Evolutionary conservation across 2,113 vertebrate species (phyloP).

Genomic region (Miniopterus natalensis): DNA sequence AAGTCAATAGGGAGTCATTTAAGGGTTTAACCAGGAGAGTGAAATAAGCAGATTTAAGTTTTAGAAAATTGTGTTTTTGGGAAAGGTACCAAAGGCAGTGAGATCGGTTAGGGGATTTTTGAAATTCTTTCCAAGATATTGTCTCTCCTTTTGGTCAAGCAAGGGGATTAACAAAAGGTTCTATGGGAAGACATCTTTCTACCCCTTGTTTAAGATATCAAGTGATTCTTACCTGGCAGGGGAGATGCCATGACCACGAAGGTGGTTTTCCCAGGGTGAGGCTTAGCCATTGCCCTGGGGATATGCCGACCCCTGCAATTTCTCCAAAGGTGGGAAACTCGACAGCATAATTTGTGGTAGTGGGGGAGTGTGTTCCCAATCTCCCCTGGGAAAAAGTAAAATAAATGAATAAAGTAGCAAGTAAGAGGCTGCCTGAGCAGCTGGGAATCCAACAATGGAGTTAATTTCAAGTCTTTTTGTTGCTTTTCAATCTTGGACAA

Average conservation of each 20-base stretch:
- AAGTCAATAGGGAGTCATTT: slow-evolving; percentile 63
- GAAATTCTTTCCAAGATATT: neutral
- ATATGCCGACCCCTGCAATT: neutral
- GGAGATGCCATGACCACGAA: neutral
- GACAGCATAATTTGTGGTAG: neutral
- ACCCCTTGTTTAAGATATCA: slow-evolving; percentile 19
- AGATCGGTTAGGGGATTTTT: neutral
- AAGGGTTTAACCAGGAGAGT: slow-evolving; percentile 43
- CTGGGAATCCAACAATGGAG: neutral
- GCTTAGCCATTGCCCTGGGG: neutral
- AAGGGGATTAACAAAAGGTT: neutral
- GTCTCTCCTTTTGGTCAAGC: neutral
- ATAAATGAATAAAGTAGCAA: neutral
- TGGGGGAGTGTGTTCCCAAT: neutral
- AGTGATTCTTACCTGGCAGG: neutral
- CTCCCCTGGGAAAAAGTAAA: neutral
- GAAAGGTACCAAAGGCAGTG: neutral
- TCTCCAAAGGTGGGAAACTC: neutral
- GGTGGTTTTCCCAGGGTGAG: neutral
- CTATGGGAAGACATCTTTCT: neutral
- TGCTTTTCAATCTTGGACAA: neutral
- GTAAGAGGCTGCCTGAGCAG: neutral
- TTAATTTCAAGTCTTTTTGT: neutral
- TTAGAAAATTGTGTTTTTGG: slow-evolving; percentile 51
- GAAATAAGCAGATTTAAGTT: slow-evolving; percentile 57